Conservation (phyloP, 2,797 vertebrate species). For the Poecilia wingei region DNA sequence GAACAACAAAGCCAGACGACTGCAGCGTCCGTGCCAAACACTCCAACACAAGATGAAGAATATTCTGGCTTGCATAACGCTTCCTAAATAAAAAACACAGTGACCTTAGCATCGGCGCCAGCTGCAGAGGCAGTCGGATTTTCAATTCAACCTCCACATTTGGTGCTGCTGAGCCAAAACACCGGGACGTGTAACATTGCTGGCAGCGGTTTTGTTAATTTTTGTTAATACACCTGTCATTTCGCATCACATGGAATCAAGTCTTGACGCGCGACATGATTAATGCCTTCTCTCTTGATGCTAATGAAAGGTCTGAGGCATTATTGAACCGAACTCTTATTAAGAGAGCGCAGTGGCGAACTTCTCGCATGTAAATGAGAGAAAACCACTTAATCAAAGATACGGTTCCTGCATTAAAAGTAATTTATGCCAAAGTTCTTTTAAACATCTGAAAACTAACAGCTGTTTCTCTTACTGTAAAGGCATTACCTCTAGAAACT, state of each 20-base stretch:
- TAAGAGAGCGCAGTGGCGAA: background rate
- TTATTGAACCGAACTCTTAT: conserved; percentile 13
- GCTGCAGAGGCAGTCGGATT: conserved; percentile 29
- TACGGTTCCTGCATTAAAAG: background rate
- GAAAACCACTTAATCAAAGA: background rate
- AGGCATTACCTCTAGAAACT: too few relatives aligned
- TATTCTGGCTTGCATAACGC: conserved; percentile 39
- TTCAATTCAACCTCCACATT: conserved; percentile 29
- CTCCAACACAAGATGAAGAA: conserved; percentile 36
- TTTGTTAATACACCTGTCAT: conserved; percentile 61
- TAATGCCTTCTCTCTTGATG: conserved; percentile 16
- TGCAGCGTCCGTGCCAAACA: conserved; percentile 43
- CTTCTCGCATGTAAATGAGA: background rate
- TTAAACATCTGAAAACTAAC: background rate
- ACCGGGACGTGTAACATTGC: conserved; percentile 20
- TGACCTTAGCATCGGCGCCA: conserved; percentile 45
- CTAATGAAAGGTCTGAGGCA: conserved; percentile 25
- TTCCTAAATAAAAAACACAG: conserved; percentile 24
- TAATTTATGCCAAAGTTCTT: conserved; percentile 1
- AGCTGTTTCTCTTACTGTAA: background rate
- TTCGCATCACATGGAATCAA: conserved; percentile 46
- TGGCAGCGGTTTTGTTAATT: conserved; percentile 45
- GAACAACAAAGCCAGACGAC: conserved; percentile 53
- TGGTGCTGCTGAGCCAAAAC: conserved; percentile 23
- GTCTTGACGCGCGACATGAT: conserved; percentile 31